phyloP scores from a whole-genome alignment of 2,113 vertebrate genomes.

The Stegostoma tigrinum region DNA sequence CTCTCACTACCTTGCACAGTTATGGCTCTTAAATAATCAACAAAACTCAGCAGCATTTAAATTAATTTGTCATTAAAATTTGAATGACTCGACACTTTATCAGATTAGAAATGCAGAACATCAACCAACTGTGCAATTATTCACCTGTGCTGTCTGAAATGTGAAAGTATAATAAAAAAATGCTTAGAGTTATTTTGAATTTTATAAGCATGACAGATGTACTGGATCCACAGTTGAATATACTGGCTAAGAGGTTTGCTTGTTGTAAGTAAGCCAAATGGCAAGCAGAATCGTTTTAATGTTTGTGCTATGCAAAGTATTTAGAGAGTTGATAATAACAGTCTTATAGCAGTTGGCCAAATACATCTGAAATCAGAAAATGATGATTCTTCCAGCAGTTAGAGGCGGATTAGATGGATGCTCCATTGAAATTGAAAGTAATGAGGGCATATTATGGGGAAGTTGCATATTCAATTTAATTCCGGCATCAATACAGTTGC shows the following conservation, averaged over 20 bases:
- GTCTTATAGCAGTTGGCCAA: background rate
- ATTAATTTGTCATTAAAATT: conserved; percentile 38
- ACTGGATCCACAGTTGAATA: background rate
- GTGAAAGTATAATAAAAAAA: conserved; percentile 3
- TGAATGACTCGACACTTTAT: conserved; percentile 32
- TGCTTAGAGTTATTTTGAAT: conserved; percentile 14
- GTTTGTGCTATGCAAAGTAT: conserved; percentile 15
- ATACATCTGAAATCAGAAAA: background rate
- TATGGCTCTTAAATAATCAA: conserved; percentile 35
- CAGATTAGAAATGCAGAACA: conserved; percentile 31
- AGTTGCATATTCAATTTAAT: background rate
- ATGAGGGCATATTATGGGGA: background rate
- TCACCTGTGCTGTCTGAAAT: conserved; percentile 31
- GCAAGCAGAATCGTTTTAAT: conserved; percentile 9
- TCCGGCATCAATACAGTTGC: background rate
- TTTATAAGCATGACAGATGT: background rate
- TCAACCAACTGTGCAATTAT: conserved; percentile 31
- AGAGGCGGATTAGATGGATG: background rate
- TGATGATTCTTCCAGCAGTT: background rate
- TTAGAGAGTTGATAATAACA: background rate
- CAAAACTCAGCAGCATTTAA: conserved; percentile 29
- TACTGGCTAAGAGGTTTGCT: conserved; percentile 20
- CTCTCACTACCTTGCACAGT: background rate
- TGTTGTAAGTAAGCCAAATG: conserved; percentile 14
- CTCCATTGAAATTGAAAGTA: background rate